These are phyloP conservation scores for Busseola fusca DNA, from an alignment of 2,888 invertebrate species.

Conservation along the genomic window DNA sequence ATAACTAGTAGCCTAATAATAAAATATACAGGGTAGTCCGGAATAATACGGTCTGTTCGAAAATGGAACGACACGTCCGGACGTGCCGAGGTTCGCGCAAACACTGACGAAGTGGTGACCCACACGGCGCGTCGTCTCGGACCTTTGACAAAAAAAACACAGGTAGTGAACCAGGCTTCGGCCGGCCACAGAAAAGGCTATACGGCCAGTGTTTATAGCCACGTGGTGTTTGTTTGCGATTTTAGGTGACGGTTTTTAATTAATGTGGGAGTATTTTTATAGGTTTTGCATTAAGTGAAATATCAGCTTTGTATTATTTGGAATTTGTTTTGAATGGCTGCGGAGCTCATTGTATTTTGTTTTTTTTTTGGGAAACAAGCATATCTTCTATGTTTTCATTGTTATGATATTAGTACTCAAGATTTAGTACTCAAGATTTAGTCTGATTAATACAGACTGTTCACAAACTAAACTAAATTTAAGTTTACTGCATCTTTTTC, in stretches of 20 bases:
- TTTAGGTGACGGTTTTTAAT: conserved; percentile 41
- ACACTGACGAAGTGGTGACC: conserved; percentile 80
- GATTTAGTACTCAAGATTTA: background rate
- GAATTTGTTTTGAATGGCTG: conserved; percentile 13
- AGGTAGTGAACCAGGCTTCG: conserved; percentile 69
- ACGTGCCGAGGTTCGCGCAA: conserved; percentile 76
- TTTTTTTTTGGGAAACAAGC: conserved; percentile 2
- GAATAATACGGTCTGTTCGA: conserved; percentile 22
- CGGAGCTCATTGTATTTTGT: background rate
- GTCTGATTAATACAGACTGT: no score
- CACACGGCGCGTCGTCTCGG: conserved; percentile 74
- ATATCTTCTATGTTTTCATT: conserved; percentile 1
- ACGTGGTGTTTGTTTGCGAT: conserved; percentile 53
- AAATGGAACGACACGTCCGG: conserved; percentile 72
- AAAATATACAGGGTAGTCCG: conserved; percentile 26
- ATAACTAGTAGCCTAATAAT: conserved; percentile 1
- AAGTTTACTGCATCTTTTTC: no score
- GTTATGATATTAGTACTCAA: background rate
- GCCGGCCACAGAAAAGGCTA: conserved; percentile 31
- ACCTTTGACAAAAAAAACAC: conserved; percentile 80
- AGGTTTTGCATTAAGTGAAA: conserved; percentile 18
- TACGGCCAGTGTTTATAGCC: conserved; percentile 42
- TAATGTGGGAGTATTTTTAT: conserved; percentile 54
- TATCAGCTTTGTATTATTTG: conserved; percentile 8
- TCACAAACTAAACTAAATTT: no score